phyloP scores from a whole-genome alignment of 1,140 invertebrate genomes.

The Probaryconus sp. region DNA sequence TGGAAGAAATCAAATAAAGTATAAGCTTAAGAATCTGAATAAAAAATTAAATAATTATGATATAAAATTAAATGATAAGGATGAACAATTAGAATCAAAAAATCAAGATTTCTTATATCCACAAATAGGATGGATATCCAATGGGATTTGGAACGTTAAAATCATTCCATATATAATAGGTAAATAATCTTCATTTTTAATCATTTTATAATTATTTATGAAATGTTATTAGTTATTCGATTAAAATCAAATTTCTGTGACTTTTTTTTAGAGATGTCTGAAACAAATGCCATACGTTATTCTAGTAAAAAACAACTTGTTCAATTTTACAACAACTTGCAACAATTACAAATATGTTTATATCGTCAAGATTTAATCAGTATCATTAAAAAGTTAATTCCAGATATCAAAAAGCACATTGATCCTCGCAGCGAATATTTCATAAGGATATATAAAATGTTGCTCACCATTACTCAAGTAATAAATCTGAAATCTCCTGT shows the following conservation, averaged over 20 bases:
- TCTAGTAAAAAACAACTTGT: conserved; percentile 59
- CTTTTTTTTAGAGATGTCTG: conserved; percentile 62
- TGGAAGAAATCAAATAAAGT: conserved; percentile 35
- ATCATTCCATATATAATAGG: conserved; percentile 62
- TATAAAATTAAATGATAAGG: conserved; percentile 49
- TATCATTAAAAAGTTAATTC: conserved; percentile 62
- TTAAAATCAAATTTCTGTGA: no score
- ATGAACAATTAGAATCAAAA: conserved; percentile 15
- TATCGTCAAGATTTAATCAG: conserved; percentile 65
- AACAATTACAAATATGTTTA: conserved; percentile 65
- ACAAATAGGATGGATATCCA: conserved; percentile 61
- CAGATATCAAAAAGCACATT: conserved; percentile 44
- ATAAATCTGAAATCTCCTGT: conserved; percentile 67
- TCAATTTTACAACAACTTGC: conserved; percentile 61
- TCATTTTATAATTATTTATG: conserved; percentile 8
- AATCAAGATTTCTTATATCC: neutral
- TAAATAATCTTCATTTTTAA: conserved; percentile 29
- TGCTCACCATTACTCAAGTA: conserved; percentile 63
- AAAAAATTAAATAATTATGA: conserved; percentile 26
- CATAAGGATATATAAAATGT: conserved; percentile 66
- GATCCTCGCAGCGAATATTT: conserved; percentile 58
- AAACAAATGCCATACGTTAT: conserved; percentile 61
- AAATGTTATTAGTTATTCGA: no score
- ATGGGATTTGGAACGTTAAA: conserved; percentile 70
- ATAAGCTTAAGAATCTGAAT: conserved; percentile 28